These are phyloP conservation scores for Chrosomus eos DNA, from an alignment of 2,797 vertebrate genomes.

Conservation along the genomic window DNA sequence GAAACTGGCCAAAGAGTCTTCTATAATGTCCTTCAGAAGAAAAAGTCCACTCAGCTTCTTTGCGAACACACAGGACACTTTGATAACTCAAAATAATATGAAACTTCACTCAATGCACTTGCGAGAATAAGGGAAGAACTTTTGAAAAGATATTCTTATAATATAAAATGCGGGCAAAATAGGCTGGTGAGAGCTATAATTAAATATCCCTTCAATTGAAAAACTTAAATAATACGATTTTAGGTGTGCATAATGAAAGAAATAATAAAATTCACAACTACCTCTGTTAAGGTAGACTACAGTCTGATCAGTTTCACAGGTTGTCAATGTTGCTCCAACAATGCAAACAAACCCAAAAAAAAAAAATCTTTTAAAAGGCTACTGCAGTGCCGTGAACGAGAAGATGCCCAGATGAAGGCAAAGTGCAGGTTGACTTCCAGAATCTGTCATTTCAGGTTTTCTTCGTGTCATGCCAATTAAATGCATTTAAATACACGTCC, in stretches of 20 bases:
- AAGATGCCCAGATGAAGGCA: constrained; percentile 65
- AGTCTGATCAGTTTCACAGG: constrained; percentile 69
- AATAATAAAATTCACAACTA: constrained; percentile 47
- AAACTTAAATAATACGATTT: constrained; percentile 56
- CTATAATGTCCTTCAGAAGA: constrained; percentile 73
- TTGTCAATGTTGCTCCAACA: constrained; percentile 58
- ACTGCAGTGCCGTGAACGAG: constrained; percentile 70
- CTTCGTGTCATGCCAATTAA: constrained; percentile 53
- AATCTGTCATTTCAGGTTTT: constrained; percentile 45
- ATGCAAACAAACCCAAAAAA: constrained; percentile 27
- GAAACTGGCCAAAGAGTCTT: constrained; percentile 70
- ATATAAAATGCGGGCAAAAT: constrained; percentile 25
- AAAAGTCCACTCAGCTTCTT: constrained; percentile 52
- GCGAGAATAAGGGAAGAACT: not conserved
- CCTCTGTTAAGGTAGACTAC: constrained; percentile 52
- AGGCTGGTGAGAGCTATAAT: constrained; percentile 33
- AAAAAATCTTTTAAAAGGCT: constrained; percentile 56
- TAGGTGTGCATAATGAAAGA: constrained; percentile 53
- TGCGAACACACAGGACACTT: constrained; percentile 49
- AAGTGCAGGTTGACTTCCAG: constrained; percentile 71
- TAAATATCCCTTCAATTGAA: constrained; percentile 63
- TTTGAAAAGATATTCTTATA: not conserved
- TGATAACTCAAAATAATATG: constrained; percentile 45
- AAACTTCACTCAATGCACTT: constrained; percentile 40
- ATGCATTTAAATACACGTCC: constrained; percentile 58